These are phyloP conservation scores for Phalacrocorax pelagicus DNA, from an alignment of 2,113 vertebrate genomes.

Conservation along the genomic window DNA sequence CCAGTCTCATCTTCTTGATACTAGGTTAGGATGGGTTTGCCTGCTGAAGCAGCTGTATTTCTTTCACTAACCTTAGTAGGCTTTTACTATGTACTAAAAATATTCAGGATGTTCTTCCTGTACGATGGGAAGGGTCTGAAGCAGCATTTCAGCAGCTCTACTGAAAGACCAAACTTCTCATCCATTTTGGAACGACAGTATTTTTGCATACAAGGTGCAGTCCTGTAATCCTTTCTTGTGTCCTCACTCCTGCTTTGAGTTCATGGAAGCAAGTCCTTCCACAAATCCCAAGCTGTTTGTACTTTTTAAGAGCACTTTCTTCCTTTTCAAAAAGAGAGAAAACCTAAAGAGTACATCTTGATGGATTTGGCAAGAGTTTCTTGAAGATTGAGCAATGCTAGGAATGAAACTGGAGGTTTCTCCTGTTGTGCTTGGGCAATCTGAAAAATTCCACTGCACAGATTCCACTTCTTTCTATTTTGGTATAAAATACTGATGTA, in stretches of 20 bases:
- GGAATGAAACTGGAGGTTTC: background rate
- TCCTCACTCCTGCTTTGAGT: background rate
- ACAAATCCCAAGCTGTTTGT: background rate
- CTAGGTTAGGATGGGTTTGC: background rate
- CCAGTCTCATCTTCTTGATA: background rate
- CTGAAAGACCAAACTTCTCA: background rate
- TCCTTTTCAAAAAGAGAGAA: background rate
- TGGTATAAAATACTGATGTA: background rate
- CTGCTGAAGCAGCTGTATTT: background rate
- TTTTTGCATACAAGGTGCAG: background rate
- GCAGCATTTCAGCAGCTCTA: background rate
- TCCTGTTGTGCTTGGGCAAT: rapidly evolving
- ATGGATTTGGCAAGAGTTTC: background rate
- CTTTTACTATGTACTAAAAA: background rate
- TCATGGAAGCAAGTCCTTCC: background rate
- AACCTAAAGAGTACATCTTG: background rate
- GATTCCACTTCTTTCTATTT: background rate
- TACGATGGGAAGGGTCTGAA: background rate
- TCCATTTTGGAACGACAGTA: background rate
- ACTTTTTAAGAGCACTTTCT: background rate
- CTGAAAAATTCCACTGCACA: background rate
- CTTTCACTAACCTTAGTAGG: background rate
- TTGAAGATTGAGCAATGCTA: background rate
- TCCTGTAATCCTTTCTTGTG: background rate
- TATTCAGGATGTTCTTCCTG: background rate